Base-by-base conservation (phyloP, 2,113 vertebrate genomes). In the Machaerirhynchus nigripectus region DNA sequence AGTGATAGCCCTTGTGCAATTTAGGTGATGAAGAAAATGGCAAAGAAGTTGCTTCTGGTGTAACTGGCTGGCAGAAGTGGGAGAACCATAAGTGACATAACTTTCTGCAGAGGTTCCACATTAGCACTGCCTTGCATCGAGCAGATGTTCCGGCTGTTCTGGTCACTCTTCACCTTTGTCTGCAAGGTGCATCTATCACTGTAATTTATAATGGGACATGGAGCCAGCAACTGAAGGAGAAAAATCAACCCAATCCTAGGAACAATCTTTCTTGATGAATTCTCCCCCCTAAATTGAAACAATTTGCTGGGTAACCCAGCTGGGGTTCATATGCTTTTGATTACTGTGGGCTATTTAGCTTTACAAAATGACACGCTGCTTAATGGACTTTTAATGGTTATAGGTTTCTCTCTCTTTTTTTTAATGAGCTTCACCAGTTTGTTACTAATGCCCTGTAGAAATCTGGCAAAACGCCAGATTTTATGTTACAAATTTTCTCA, bases 371-470 rank as follows among this genome's bases (percentile, higher is more conserved):
- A 99, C 99, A 99, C 98, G 99, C 98, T 98, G 99, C 98, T 99
- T 99, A 99, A 99, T 99, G 99, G 99, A 98, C 98, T 99, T 99
- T 99, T 99, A 99, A 99, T 99, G 99, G 99, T 99, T 99, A 99
- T 99, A 99, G 99, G 99, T 99, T 99, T 99, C 98, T 98, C 98
- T 99, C 98, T 97, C 81, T 96, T 46, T 97, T 91, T 91, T 97
- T 99, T 98, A 99, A 99, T 99, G 99, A 99, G 99, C 98, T 99
- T 99, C 99, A 99, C 99, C 99, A 99, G 99, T 99, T 99, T 99
- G 99, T 98, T 99, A 98, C 98, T 99, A 99, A 99, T 99, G 98
- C 99, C 99, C 99, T 98, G 98, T 99, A 98, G 99, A 99, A 98
- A 99, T 99, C 97, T 99, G 99, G 99, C 98, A 77, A 97, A 71